Conservation (phyloP, 2,113 vertebrate species). For the Cyprinodon brontotheroides region DNA sequence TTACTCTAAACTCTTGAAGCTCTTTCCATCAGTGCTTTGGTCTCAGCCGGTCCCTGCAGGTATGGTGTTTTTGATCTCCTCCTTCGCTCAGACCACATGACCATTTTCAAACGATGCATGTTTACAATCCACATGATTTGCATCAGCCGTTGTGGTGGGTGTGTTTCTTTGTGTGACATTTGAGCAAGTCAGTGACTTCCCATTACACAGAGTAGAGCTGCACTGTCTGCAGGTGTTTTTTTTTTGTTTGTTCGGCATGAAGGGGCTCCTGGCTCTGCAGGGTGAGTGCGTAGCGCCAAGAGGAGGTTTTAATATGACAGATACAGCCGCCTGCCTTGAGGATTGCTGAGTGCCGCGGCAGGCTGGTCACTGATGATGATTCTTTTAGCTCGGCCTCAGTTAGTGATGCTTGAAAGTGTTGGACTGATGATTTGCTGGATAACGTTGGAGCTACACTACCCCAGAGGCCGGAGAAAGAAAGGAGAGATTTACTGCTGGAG, state of each 20-base stretch:
- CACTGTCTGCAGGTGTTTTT: slow-evolving; percentile 28
- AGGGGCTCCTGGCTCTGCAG: slow-evolving; percentile 34
- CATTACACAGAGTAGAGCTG: slow-evolving; percentile 5
- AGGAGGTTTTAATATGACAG: slow-evolving; percentile 57
- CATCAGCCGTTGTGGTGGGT: slow-evolving; percentile 52
- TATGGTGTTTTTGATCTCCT: slow-evolving; percentile 28
- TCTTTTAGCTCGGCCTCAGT: slow-evolving; percentile 52
- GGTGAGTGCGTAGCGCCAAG: slow-evolving; percentile 30
- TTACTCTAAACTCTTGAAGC: slow-evolving; percentile 32
- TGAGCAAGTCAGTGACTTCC: slow-evolving; percentile 18
- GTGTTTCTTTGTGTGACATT: slow-evolving; percentile 9
- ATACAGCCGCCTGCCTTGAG: slow-evolving; percentile 57
- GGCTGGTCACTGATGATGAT: slow-evolving; percentile 43
- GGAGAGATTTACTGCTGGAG: slow-evolving; percentile 63
- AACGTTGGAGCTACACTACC: slow-evolving; percentile 48
- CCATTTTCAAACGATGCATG: slow-evolving; percentile 47
- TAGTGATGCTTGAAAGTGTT: slow-evolving; percentile 52
- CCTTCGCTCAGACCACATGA: slow-evolving; percentile 5
- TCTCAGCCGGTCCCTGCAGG: slow-evolving; percentile 43
- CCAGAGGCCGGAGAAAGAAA: slow-evolving; percentile 53
- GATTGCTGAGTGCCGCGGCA: slow-evolving; percentile 59
- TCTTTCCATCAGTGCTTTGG: slow-evolving; percentile 17
- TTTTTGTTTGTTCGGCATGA: neutral
- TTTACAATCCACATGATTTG: slow-evolving; percentile 67
- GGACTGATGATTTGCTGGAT: slow-evolving; percentile 62